Evolutionary conservation across 2,797 vertebrate genomes (phyloP).

Genomic region (Mormyrops boulengeri): DNA sequence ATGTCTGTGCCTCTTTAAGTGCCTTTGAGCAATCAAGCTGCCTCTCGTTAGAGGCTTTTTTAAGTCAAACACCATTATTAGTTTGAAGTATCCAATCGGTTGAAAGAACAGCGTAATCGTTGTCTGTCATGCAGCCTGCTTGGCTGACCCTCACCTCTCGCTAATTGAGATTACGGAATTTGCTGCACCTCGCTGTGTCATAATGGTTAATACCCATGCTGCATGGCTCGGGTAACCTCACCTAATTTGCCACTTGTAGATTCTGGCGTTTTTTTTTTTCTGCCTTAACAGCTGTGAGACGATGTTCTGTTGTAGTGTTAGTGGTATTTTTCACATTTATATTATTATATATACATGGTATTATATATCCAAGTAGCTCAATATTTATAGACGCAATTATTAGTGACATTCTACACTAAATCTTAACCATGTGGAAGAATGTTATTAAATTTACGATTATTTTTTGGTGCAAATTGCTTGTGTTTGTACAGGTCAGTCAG

Average conservation of each 20-base stretch:
- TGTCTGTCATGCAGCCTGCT: constrained; percentile 52
- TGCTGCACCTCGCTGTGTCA: constrained; percentile 40
- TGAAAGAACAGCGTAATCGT: constrained; percentile 42
- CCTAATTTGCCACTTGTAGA: constrained; percentile 23
- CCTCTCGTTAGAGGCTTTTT: constrained; percentile 3
- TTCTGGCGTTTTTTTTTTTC: constrained; percentile 25
- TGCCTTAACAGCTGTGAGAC: constrained; percentile 28
- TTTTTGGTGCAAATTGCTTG: neutral
- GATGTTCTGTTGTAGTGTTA: neutral
- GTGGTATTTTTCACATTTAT: constrained; percentile 8
- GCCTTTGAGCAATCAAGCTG: constrained; percentile 2
- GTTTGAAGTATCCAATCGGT: constrained; percentile 21
- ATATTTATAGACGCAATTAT: constrained; percentile 29
- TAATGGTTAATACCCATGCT: constrained; percentile 37
- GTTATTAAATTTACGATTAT: neutral
- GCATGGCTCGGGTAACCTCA: constrained; percentile 28
- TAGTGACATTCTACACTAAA: neutral
- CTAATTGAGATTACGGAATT: constrained; percentile 55
- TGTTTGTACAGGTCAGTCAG: neutral
- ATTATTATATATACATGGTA: constrained; percentile 27
- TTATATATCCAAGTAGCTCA: neutral
- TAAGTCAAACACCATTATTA: neutral
- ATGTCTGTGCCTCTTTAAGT: neutral
- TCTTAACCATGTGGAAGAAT: neutral
- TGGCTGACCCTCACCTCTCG: constrained; percentile 47